Evolutionary conservation across 2,888 invertebrate species (phyloP), one percentile per base, ranked within the genome.

Genomic region (Carpatolechia fugitivella): DNA sequence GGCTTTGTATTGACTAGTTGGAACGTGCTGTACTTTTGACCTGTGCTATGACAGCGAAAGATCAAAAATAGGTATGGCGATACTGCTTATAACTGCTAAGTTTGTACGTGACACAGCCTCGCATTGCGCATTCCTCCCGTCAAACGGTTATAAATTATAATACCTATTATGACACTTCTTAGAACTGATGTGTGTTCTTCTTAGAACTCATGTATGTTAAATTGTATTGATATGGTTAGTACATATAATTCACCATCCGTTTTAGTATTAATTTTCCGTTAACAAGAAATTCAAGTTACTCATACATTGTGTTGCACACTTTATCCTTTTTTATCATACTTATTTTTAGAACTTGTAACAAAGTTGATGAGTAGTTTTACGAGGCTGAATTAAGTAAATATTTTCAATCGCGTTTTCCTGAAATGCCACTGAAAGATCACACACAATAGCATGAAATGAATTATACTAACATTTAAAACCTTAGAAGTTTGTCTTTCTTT

Each of bases 11-110:
- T 8, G 6, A 47, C 5, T 11, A 47, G 29, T 11, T n/a, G 8
- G 30, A 38, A 38, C 38, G 13, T 38, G 38, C 13, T 24, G 30
- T 46, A 24, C 29, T 46, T 29, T 46, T 46, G 46, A 46, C 46
- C 46, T 24, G 3, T 24, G 10, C 8, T 24, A 56, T 57, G 50
- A 59, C 49, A 16, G 40, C 55, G 59, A 62, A 59, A 63, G 60
- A 52, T 49, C 47, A 35, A 66, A 68, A 69, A 70, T 67, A 70
- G 67, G 65, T 56, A 59, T 66, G 55, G 54, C 64, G 62, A 66
- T 66, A 66, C 54, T 62, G 59, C 63, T 68, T 64, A 58, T 59
- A 33, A 31, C 2, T 16, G 16, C 16, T 63, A 60, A 68, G 63
- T 59, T 6, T 24, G 24, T 24, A 76, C 47, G 55, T 76, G 76